A percentile compares a stretch with the other conserved stretches of the same genome.
Evolutionary conservation across 1,140 invertebrate genomes (phyloP).

Genomic region (Scaptomyza graminum): DNA sequence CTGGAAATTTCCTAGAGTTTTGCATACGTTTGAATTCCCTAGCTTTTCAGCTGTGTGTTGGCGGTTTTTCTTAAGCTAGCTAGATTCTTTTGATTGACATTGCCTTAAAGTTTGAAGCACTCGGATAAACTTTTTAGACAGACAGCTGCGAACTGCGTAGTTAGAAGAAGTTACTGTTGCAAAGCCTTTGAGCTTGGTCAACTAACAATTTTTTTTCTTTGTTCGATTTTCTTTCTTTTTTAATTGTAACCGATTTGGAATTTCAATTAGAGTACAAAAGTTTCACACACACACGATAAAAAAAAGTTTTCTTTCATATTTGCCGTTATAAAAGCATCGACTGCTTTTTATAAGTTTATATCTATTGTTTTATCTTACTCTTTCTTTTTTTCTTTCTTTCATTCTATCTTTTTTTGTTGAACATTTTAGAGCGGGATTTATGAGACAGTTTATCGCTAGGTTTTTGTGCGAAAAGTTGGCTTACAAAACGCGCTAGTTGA

Average conservation of each 20-base stretch:
- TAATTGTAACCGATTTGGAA: slow-evolving; percentile 18
- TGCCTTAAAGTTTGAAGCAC: neutral
- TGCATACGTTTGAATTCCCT: slow-evolving; percentile 15
- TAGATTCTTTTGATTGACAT: slow-evolving; percentile 12
- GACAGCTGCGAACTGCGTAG: slow-evolving; percentile 31
- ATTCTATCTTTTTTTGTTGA: too few relatives aligned
- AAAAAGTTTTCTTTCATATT: neutral
- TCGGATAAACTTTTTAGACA: slow-evolving; percentile 1
- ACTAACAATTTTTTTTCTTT: neutral
- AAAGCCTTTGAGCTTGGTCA: slow-evolving; percentile 8
- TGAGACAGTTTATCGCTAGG: slow-evolving; percentile 1
- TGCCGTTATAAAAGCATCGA: neutral
- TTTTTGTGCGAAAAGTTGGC: neutral
- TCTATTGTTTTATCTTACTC: neutral
- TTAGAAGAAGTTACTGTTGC: slow-evolving; percentile 11
- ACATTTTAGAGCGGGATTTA: slow-evolving; percentile 1
- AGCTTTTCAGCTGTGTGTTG: slow-evolving; percentile 7
- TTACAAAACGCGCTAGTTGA: neutral
- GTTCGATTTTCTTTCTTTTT: neutral
- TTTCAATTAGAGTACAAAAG: slow-evolving; percentile 10
- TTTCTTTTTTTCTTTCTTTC: neutral
- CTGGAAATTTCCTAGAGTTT: neutral
- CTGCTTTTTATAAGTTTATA: neutral
- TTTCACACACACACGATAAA: neutral
- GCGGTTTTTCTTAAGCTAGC: slow-evolving; percentile 21